Base-by-base conservation (phyloP, 1,140 invertebrate species). In the Cepaea nemoralis region DNA sequence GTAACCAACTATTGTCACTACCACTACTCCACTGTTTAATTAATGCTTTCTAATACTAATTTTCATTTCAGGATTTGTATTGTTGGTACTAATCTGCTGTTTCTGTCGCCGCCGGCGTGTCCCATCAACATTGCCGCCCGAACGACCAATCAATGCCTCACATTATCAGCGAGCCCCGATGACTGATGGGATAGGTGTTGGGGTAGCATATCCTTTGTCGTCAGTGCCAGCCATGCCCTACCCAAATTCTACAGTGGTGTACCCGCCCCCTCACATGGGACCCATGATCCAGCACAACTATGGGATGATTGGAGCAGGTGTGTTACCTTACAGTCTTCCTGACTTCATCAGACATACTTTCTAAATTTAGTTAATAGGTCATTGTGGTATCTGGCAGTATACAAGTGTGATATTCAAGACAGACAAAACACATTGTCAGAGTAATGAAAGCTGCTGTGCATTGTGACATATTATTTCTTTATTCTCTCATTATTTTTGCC, bases 21-120 rank as follows among this genome's bases (percentile, higher is more conserved):
- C n/a, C n/a, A n/a, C n/a, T n/a, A n/a, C n/a, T n/a, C n/a, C n/a
- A n/a, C n/a, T n/a, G n/a, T n/a, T n/a, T n/a, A n/a, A n/a, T n/a
- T n/a, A n/a, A n/a, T n/a, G n/a, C n/a, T n/a, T n/a, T n/a, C n/a
- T n/a, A n/a, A n/a, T n/a, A n/a, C n/a, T n/a, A 14, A 14, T 55
- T 55, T 55, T 55, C 2, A 24, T 63, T 77, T 6, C 55, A 77
- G 75, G 75, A 6, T 77, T 77, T 39, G 75, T 77, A 5, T 12
- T 77, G 6, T 40, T 77, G 37, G 37, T 77, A 24, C 75, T 77
- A 0, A 77, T 77, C 42, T 77, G 75, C 39, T 77, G 75, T 50
- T 50, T 77, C 0, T 77, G 75, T 66, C 69, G 69, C 35, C 37
- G 40, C 6, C 48, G 50, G 0, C n/a, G 19, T 33, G 1, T 22